Conservation (phyloP, 1,140 invertebrate genomes). For the Neodiprion pinetum region DNA sequence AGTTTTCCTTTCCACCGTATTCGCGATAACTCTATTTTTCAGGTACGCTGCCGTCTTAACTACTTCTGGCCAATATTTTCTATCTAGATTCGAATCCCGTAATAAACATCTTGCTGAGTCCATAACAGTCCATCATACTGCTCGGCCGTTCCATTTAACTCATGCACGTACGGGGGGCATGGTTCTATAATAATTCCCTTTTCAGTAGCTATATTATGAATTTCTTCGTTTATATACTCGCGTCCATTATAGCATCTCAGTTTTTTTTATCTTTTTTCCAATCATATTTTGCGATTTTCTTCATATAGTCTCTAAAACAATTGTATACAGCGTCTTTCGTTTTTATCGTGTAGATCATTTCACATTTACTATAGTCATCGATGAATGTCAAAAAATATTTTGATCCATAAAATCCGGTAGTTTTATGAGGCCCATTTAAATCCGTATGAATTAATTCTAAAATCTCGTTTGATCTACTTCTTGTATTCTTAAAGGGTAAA, state of each 20-base stretch:
- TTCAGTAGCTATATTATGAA: neutral
- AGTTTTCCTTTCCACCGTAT: slow-evolving; percentile 11
- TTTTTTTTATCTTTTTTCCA: slow-evolving; percentile 12
- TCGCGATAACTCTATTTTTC: slow-evolving; percentile 1
- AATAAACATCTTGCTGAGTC: slow-evolving; percentile 1
- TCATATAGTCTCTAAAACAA: slow-evolving; percentile 14
- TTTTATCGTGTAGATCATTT: slow-evolving; percentile 19
- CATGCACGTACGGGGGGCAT: slow-evolving; percentile 4
- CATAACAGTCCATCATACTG: slow-evolving; percentile 7
- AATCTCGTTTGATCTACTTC: slow-evolving; percentile 12
- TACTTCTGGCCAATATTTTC: neutral
- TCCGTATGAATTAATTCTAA: slow-evolving; percentile 26
- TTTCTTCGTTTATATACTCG: slow-evolving; percentile 11
- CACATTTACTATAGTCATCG: slow-evolving; percentile 27
- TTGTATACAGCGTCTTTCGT: slow-evolving; percentile 19
- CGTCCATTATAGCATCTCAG: slow-evolving; percentile 14
- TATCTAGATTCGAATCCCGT: neutral
- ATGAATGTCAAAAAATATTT: slow-evolving; percentile 23
- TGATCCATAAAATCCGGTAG: slow-evolving; percentile 7
- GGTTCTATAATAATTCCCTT: slow-evolving; percentile 14
- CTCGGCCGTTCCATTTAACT: slow-evolving; percentile 12
- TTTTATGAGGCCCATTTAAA: neutral
- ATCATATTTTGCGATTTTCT: slow-evolving; percentile 9
- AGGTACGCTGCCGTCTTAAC: slow-evolving; percentile 14
- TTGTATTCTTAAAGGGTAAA: neutral